A percentile compares a stretch with the other conserved stretches of the same genome.
Evolutionary conservation across 1,140 invertebrate genomes (phyloP).

Genomic region (Trinorchestia longiramus): DNA sequence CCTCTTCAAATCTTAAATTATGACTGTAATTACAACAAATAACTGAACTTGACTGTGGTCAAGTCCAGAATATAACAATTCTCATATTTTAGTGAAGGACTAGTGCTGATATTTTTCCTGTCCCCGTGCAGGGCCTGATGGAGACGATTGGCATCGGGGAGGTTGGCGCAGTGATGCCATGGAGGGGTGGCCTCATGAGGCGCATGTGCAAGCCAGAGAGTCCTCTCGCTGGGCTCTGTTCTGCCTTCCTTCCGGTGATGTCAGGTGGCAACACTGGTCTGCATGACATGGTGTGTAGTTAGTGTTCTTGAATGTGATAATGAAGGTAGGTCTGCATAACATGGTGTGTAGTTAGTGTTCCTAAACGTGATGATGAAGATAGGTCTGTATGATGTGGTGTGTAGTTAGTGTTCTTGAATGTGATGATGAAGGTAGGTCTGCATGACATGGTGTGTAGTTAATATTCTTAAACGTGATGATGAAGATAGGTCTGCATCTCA

Average conservation of each 20-base stretch:
- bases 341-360: conserved; percentile 46
- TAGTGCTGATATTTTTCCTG: background rate
- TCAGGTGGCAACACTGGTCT: conserved; percentile 29
- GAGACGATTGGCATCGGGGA: conserved; percentile 2
- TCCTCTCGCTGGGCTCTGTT: conserved; percentile 26
- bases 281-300: conserved; percentile 28
- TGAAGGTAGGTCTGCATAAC: conserved; percentile 8
- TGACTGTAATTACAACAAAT: no score
- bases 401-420: background rate
- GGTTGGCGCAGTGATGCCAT: conserved; percentile 1
- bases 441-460: conserved; percentile 37
- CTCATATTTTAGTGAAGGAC: no score
- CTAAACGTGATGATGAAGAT: no score
- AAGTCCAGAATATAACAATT: no score
- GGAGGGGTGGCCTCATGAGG: conserved; percentile 23
- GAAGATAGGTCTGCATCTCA: background rate
- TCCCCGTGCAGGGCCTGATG: background rate
- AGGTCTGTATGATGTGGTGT: conserved; percentile 26
- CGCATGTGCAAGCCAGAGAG: conserved; percentile 39
- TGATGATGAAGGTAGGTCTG: no score
- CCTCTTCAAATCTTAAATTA: no score
- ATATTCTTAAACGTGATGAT: no score
- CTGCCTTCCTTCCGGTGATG: conserved; percentile 30
- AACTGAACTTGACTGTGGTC: no score
- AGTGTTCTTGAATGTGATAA: no score